Conservation (phyloP, 2,888 invertebrate genomes). For the Corythucha ciliata region DNA sequence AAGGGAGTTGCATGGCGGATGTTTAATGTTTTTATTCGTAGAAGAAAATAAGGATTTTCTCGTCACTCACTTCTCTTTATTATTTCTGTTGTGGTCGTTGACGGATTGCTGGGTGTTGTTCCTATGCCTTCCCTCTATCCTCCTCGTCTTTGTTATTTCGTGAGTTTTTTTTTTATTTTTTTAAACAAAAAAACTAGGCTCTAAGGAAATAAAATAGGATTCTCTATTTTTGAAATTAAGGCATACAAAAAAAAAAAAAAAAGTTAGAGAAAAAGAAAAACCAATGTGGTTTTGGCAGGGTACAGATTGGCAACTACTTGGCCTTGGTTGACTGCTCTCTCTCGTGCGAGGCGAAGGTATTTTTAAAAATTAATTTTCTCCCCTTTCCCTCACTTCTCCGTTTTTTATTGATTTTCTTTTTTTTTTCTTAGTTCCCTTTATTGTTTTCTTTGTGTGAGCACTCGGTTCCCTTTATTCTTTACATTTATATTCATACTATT, state of each 20-base stretch:
- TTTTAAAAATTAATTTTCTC: constrained; percentile 2
- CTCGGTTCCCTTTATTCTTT: constrained; percentile 17
- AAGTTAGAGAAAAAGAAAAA: background rate
- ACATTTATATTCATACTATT: background rate
- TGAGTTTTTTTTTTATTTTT: constrained; percentile 4
- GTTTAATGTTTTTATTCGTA: too few relatives aligned
- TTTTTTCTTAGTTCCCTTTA: constrained; percentile 7
- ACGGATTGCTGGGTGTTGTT: too few relatives aligned
- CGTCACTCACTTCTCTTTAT: too few relatives aligned
- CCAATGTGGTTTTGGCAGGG: constrained; percentile 23
- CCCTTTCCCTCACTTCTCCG: constrained; percentile 12
- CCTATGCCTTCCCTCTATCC: too few relatives aligned
- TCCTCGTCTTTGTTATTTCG: too few relatives aligned
- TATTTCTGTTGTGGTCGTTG: too few relatives aligned
- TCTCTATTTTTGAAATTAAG: too few relatives aligned
- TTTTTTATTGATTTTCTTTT: constrained; percentile 21
- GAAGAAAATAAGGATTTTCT: too few relatives aligned
- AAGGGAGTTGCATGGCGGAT: too few relatives aligned
- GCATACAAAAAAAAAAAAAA: background rate
- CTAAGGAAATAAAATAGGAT: too few relatives aligned
- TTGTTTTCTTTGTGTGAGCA: constrained; percentile 20
- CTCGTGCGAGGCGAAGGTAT: constrained; percentile 30
- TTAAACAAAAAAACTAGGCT: too few relatives aligned
- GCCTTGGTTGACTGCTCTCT: constrained; percentile 31
- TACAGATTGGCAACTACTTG: constrained; percentile 28